Conservation (phyloP, 1,140 invertebrate genomes). For the Agraylea sexmaculata region DNA sequence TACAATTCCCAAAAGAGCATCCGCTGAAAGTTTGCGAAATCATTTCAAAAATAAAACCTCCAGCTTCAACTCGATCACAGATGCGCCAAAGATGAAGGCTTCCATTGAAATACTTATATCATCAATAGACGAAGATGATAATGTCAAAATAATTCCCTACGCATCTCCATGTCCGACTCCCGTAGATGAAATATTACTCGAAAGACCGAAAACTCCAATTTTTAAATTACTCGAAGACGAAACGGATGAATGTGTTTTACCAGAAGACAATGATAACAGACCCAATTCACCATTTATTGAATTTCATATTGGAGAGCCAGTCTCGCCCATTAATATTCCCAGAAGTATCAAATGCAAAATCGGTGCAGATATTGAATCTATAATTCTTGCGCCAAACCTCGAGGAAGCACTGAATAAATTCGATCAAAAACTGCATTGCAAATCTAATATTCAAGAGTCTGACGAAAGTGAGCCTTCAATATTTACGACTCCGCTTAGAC, state of each 20-base stretch:
- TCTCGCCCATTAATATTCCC: constrained; percentile 31
- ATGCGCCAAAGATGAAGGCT: background rate
- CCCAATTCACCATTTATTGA: constrained; percentile 21
- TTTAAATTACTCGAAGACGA: constrained; percentile 28
- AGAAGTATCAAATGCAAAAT: constrained; percentile 23
- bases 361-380: constrained; percentile 24
- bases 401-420: constrained; percentile 20
- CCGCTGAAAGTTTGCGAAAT: constrained; percentile 9
- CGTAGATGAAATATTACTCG: constrained; percentile 7
- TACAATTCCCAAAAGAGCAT: background rate
- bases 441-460: constrained; percentile 7
- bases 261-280: constrained; percentile 15
- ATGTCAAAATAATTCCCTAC: constrained; percentile 4
- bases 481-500: constrained; percentile 8
- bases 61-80: constrained; percentile 14
- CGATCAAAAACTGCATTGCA: constrained; percentile 19
- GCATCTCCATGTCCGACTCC: constrained; percentile 4
- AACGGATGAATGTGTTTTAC: constrained; percentile 22
- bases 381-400: constrained; percentile 23
- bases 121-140: constrained; percentile 19
- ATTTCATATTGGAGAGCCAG: constrained; percentile 39
- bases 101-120: constrained; percentile 20
- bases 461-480: constrained; percentile 10
- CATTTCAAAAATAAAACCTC: constrained; percentile 15
- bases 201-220: constrained; percentile 6